Base-by-base conservation (phyloP, 2,888 invertebrate species). In the Zele albiditarsus region DNA sequence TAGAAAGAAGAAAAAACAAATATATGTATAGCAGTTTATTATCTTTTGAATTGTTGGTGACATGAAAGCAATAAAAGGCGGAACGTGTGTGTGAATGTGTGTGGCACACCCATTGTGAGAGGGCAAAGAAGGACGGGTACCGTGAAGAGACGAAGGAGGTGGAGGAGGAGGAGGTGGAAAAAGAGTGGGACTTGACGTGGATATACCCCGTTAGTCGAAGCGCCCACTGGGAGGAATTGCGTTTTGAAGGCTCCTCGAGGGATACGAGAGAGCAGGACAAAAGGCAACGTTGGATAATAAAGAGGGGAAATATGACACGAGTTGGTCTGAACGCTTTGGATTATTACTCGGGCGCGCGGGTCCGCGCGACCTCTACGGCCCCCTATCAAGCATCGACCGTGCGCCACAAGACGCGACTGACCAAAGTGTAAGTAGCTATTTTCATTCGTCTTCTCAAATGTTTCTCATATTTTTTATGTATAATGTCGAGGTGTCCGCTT, bases 301-400 rank as follows among this genome's bases (percentile, higher is more conserved):
- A 70, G 42, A 66, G 46, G 25, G 49, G 23, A n/a, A 72, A 62
- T 75, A 71, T 75, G 71, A 67, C 71, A 71, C 71, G 63, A 71
- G 71, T 68, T 67, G 60, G 66, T 31, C 25, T 49, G 28, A 66
- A 67, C 28, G 28, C 66, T 67, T 75, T 63, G 68, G 62, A 75
- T 71, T 53, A 53, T 53, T 75, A 71, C 71, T 67, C n/a, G 68
- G 67, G 38, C 46, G 58, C 70, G 71, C 31, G 33, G 58, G 46
- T 66, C 46, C 46, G 66, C 28, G 71, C 71, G 75, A 75, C 75
- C 75, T 75, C 71, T 71, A 46, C 66, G 53, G 71, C 53, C 53
- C 53, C 62, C 53, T 71, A 71, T 25, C 38, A 71, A 28, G 65
- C 71, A 75, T 75, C 71, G 75, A 75, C 75, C 75, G 75, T 42